Base-by-base conservation (phyloP, 2,888 invertebrate species). In the Serrognathus titanus region DNA sequence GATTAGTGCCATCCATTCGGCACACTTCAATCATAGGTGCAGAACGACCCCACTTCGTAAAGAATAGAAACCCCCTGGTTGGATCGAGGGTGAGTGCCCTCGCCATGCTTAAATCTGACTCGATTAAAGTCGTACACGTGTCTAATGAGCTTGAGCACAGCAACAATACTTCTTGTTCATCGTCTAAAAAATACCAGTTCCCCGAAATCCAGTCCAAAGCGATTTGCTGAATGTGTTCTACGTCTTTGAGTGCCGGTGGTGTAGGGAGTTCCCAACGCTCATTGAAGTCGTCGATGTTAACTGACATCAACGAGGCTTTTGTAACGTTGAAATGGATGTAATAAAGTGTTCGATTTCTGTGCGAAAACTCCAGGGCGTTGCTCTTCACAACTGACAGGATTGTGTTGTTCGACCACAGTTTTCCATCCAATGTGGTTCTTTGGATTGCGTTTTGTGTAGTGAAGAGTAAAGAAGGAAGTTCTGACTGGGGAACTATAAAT, bases 131-230 rank as follows among this genome's bases (percentile, higher is more conserved):
- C 57, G 85, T 83, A 77, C 94, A 94, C 69, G 82, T 78, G 50
- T 73, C 73, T 73, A 90, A 81, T 53, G 80, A 71, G 50, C 79
- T 78, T 59, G 81, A 81, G 78, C 93, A 93, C 66, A 87, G 80
- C 77, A 88, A 87, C 64, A 93, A 83, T 75, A 85, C 64, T 52
- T 66, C 66, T 36, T 62, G 57, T n/a, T 59, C 57, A 48, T 68
- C 69, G 48, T 69, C 68, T 37, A 69, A 50, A 31, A 66, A 65
- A 49, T 69, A 95, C 92, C 92, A 93, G 80, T 92, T 92, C 67
- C 85, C 85, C 11, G 90, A 85, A 55, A 92, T 79, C 94, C 94
- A 95, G 79, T 95, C 94, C 63, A 88, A 75, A 5, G 87, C 86
- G 69, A 94, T 81, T 72, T 89, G 88, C 63, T 85, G 85, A 62